Percentiles rank a stretch among this genome's conserved stretches.
Evolutionary conservation across 2,888 invertebrate genomes (phyloP).

Genomic region (Standfussiana lucernea): DNA sequence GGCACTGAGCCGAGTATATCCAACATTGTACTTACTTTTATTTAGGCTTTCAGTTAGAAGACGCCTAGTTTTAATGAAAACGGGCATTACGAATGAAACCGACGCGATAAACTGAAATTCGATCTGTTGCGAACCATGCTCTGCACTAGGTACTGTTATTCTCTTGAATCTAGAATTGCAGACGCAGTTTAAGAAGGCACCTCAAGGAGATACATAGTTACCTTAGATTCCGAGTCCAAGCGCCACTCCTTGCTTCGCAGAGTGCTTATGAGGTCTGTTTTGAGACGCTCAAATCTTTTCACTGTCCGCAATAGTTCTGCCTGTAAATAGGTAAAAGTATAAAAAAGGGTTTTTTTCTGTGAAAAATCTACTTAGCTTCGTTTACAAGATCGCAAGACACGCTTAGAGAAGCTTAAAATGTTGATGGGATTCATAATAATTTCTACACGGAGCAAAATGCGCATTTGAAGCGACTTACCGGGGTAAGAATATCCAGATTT

Average conservation of each 20-base stretch:
- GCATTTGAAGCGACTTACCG: slow-evolving; percentile 76
- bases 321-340: slow-evolving; percentile 68
- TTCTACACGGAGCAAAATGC: background rate
- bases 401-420: background rate
- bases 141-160: background rate
- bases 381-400: background rate
- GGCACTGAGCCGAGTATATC: background rate
- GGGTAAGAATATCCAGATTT: slow-evolving; percentile 87
- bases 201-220: slow-evolving; percentile 51
- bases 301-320: slow-evolving; percentile 87
- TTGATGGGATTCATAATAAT: background rate
- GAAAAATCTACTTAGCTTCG: background rate
- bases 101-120: background rate
- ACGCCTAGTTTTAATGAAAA: no score
- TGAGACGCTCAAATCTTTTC: slow-evolving; percentile 88
- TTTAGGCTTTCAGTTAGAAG: no score
- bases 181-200: background rate
- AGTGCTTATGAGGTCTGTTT: slow-evolving; percentile 88
- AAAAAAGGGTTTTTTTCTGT: background rate
- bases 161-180: background rate
- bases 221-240: slow-evolving; percentile 89
- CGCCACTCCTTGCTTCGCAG: slow-evolving; percentile 89
- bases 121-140: background rate
- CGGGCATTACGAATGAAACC: no score
- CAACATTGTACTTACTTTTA: no score